Percentiles rank a stretch among this genome's conserved stretches.
Evolutionary conservation across 2,113 vertebrate genomes (phyloP).

Genomic region (Numenius arquata): DNA sequence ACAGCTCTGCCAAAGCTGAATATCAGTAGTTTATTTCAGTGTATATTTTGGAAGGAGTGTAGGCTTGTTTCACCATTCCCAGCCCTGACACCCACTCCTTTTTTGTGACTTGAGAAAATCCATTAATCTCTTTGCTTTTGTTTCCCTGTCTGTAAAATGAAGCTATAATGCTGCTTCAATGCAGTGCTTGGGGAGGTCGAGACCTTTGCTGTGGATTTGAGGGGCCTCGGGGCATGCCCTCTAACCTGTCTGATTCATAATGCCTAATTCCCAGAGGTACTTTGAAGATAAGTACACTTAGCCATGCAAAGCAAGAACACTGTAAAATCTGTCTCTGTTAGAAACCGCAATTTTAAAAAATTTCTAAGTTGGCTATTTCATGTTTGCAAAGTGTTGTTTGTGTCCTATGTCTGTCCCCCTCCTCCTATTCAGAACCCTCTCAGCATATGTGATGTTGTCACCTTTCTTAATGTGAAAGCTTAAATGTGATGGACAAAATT

Average conservation of each 20-base stretch:
- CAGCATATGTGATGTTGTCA: background rate
- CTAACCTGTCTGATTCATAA: background rate
- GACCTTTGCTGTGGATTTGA: background rate
- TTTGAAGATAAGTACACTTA: background rate
- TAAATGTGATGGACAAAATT: background rate
- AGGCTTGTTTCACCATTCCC: background rate
- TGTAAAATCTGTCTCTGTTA: background rate
- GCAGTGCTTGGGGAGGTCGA: background rate
- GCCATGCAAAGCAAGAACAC: background rate
- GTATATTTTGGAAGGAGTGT: background rate
- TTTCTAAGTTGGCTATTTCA: background rate
- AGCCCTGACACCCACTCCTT: background rate
- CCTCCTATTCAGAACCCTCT: background rate
- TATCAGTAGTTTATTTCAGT: background rate
- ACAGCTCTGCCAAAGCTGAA: background rate
- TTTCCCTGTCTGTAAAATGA: background rate
- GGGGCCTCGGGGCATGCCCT: background rate
- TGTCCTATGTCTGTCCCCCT: fast-evolving
- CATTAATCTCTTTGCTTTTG: background rate
- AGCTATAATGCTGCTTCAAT: background rate
- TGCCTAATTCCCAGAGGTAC: background rate
- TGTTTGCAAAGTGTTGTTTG: background rate
- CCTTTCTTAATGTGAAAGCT: background rate
- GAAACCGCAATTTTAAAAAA: background rate
- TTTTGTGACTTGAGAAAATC: background rate